A percentile compares a stretch with the other conserved stretches of the same genome.
These are phyloP conservation scores for Onychostruthus taczanowskii DNA, from an alignment of 2,113 vertebrate genomes.

Conservation along the genomic window DNA sequence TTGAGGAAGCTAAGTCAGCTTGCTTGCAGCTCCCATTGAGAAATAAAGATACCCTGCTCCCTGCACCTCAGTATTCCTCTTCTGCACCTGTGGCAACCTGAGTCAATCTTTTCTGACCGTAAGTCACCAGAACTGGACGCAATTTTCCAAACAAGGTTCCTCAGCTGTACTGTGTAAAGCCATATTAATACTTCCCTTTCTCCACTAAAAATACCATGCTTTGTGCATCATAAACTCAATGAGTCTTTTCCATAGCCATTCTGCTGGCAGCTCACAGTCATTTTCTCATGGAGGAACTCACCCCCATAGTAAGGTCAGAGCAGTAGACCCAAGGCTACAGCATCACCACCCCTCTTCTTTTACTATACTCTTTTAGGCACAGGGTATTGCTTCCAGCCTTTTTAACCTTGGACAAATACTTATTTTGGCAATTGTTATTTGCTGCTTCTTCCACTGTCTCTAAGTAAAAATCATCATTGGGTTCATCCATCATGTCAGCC, in stretches of 20 bases:
- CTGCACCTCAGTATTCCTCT: neutral
- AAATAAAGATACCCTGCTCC: neutral
- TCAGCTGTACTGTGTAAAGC: neutral
- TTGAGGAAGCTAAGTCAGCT: neutral
- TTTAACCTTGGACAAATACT: neutral
- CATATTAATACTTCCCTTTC: neutral
- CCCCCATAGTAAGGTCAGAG: neutral
- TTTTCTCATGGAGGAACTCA: neutral
- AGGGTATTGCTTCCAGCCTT: neutral
- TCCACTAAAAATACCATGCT: neutral
- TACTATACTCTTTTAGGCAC: neutral
- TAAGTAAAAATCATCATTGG: neutral
- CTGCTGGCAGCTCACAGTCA: neutral
- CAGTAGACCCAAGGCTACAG: neutral
- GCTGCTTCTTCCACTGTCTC: neutral
- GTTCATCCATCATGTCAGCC: neutral
- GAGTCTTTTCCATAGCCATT: slow-evolving; percentile 21
- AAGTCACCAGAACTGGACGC: neutral
- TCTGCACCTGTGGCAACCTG: neutral
- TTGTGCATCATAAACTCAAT: neutral
- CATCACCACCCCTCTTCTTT: neutral
- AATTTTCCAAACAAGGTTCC: slow-evolving; percentile 22
- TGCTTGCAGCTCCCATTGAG: neutral
- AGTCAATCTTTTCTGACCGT: neutral
- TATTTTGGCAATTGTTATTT: neutral